Conservation (phyloP, 2,888 invertebrate species). For the Sminthurides aquaticus region DNA sequence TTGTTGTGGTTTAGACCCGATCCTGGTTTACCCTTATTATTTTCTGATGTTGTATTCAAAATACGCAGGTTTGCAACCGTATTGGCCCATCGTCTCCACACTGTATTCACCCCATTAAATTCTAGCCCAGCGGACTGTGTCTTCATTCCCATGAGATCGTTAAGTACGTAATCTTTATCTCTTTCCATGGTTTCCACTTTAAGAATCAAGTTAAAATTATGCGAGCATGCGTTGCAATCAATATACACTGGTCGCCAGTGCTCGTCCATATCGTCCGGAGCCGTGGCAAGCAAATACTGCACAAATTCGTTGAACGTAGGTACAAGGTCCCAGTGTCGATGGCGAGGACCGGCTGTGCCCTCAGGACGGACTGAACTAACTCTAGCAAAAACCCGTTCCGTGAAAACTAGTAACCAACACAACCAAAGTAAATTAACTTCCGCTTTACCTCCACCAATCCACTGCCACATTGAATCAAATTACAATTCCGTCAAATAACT, state of each 20-base stretch:
- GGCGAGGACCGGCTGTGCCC: background rate
- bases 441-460: no score
- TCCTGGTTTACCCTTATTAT: slow-evolving; percentile 11
- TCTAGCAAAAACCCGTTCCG: background rate
- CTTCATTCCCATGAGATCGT: slow-evolving; percentile 20
- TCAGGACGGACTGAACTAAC: background rate
- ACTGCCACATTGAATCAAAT: no score
- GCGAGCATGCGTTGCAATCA: slow-evolving; percentile 36
- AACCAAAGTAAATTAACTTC: no score
- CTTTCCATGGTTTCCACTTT: slow-evolving; percentile 36
- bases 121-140: slow-evolving; percentile 6
- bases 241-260: slow-evolving; percentile 39
- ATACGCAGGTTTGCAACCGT: background rate
- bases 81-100: slow-evolving; percentile 37
- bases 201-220: slow-evolving; percentile 35
- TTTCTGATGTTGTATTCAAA: background rate
- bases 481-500: no score
- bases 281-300: slow-evolving; percentile 25
- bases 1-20: slow-evolving; percentile 12
- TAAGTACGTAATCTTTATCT: slow-evolving; percentile 29
- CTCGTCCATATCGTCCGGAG: slow-evolving; percentile 32
- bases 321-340: background rate
- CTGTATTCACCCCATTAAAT: slow-evolving; percentile 25
- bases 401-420: no score
- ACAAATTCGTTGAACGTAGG: slow-evolving; percentile 39